These are phyloP conservation scores for Toxotes lorentzi DNA, from an alignment of 2,797 vertebrate species.

Conservation along the genomic window DNA sequence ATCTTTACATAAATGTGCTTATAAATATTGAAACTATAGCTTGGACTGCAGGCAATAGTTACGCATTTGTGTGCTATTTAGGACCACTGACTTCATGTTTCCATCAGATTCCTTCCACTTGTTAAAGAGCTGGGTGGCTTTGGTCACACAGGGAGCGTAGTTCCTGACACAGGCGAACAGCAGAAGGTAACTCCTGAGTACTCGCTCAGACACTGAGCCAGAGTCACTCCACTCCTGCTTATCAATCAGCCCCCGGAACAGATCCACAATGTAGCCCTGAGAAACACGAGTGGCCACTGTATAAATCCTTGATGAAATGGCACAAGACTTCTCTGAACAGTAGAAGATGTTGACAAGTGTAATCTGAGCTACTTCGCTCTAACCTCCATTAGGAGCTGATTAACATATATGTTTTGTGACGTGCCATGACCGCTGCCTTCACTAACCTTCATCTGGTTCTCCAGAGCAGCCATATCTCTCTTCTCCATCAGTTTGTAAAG, in stretches of 20 bases:
- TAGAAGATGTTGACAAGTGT: background rate
- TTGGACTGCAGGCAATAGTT: background rate
- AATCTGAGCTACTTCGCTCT: no score
- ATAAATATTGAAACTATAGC: background rate
- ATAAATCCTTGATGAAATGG: background rate
- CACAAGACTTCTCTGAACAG: background rate
- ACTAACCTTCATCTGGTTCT: constrained; percentile 88
- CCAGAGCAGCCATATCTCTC: constrained; percentile 87
- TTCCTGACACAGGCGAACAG: constrained; percentile 86
- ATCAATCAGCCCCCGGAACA: constrained; percentile 89
- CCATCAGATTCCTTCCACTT: constrained; percentile 90
- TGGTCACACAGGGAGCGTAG: constrained; percentile 87
- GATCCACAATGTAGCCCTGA: constrained; percentile 88
- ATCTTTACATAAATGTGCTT: background rate
- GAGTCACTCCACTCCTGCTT: constrained; percentile 89
- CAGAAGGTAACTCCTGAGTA: constrained; percentile 88
- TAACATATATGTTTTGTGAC: background rate
- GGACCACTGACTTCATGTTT: constrained; percentile 84
- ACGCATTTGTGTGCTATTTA: background rate
- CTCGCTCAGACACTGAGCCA: constrained; percentile 87
- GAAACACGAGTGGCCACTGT: constrained; percentile 9
- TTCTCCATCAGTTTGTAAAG: constrained; percentile 94
- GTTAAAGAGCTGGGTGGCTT: constrained; percentile 85
- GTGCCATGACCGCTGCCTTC: background rate
- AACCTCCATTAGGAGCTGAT: background rate